phyloP scores from a whole-genome alignment of 2,113 vertebrate genomes.

The Bothrops jararaca region DNA sequence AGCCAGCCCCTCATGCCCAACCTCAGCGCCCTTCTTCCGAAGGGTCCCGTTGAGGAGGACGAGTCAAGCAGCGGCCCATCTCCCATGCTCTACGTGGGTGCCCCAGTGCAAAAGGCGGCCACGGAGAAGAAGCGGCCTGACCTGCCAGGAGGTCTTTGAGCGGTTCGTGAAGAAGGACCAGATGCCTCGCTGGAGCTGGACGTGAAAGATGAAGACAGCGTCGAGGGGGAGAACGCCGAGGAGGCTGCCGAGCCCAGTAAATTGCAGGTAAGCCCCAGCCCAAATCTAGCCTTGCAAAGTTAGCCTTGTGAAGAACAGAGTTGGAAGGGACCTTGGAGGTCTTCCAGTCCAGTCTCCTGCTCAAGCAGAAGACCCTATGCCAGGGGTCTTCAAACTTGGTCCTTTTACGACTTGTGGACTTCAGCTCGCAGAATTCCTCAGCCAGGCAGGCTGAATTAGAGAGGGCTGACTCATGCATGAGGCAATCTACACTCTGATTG shows the following conservation, averaged over 20 bases:
- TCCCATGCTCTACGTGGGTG: constrained; percentile 75
- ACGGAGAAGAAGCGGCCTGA: constrained; percentile 65
- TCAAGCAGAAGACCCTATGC: not conserved
- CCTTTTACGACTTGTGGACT: no score
- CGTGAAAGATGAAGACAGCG: constrained; percentile 42
- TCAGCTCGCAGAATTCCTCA: not conserved
- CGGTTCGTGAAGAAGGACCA: constrained; percentile 69
- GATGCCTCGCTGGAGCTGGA: constrained; percentile 35
- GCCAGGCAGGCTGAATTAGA: no score
- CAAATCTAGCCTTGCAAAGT: accelerated
- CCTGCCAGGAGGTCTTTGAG: constrained; percentile 82
- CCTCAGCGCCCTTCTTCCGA: constrained; percentile 55
- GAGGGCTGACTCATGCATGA: no score
- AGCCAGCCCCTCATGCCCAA: constrained; percentile 29
- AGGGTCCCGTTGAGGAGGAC: constrained; percentile 32
- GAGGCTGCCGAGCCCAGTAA: constrained; percentile 16
- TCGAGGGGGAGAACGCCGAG: constrained; percentile 33
- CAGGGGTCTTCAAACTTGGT: no score
- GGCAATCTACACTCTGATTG: not conserved
- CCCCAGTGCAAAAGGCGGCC: constrained; percentile 60
- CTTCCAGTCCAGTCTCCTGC: not conserved
- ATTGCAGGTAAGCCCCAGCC: constrained; percentile 35
- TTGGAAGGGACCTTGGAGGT: not conserved
- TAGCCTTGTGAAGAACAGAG: not conserved
- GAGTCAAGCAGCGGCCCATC: constrained; percentile 66